Evolutionary conservation across 2,113 vertebrate species (phyloP), one percentile per base, ranked within the genome.

Genomic region (Microtus ochrogaster): DNA sequence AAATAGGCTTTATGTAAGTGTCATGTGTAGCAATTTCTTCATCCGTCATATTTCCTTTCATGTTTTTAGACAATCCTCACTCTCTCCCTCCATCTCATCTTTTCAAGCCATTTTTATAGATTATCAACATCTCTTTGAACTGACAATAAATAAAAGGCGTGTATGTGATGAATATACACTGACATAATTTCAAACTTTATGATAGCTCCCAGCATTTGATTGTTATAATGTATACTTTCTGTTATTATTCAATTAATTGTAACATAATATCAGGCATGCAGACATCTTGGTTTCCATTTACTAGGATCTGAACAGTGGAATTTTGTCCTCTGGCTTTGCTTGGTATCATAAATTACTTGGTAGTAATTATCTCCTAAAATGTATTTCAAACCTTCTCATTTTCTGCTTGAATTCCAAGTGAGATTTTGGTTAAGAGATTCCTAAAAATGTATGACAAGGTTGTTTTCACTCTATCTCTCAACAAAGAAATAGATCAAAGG

Each of bases 291-390:
- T 96, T 98, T 98, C 98, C 98, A 98, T 98, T 98, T 98, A 98
- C 97, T 97, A 76, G 90, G 65, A 94, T 98, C 76, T 97, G 97
- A 97, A 95, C 92, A 97, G 96, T 94, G 94, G 58, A 96, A 96
- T 94, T 98, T 65, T 98, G 82, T 98, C 89, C 92, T 95, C 89
- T 52, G 82, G 95, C 94, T 97, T 95, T 63, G 81, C 96, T 98
- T 95, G 97, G 70, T 49, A 98, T 91, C 47, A 97, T 98, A 98
- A 98, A 98, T 98, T 98, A 98, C 98, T 98, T 94, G 97, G 86
- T 96, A 98, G 97, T 96, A 98, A 97, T 98, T 98, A 98, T 98
- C 92, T 91, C 85, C 97, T 97, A 98, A 98, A 98, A 98, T 94
- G 91, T 93, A 97, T 98, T 2, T 2, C 98, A 98, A 96, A 90